A percentile compares a stretch with the other conserved stretches of the same genome.
These are phyloP conservation scores for Esox masquinongy DNA, from an alignment of 2,797 vertebrate species.

Conservation along the genomic window DNA sequence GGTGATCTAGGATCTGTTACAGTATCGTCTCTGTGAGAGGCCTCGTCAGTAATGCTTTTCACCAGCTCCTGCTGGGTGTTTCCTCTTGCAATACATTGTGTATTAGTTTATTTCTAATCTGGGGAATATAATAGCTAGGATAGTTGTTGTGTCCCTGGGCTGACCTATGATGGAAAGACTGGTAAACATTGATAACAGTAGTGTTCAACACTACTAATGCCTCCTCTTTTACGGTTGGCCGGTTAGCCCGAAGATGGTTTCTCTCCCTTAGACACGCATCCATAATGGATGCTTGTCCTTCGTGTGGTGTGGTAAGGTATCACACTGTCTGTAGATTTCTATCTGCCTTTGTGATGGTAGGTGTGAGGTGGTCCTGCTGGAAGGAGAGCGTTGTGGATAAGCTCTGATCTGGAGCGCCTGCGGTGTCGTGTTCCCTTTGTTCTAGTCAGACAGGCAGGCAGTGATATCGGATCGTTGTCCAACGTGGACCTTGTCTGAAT, in stretches of 20 bases:
- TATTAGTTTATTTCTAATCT: neutral
- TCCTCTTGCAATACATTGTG: neutral
- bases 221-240: slow-evolving; percentile 41
- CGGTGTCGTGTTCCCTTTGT: neutral
- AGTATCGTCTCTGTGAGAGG: neutral
- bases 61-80: neutral
- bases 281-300: slow-evolving; percentile 33
- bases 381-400: neutral
- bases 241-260: slow-evolving; percentile 33
- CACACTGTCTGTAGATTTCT: slow-evolving; percentile 11
- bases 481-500: neutral
- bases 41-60: neutral
- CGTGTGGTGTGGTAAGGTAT: slow-evolving; percentile 29
- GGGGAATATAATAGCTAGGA: neutral
- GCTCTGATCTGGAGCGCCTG: neutral
- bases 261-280: slow-evolving; percentile 22
- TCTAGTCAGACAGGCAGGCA: neutral
- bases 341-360: neutral
- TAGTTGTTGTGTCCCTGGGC: neutral
- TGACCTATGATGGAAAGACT: slow-evolving; percentile 31
- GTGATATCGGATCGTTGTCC: neutral
- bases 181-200: slow-evolving; percentile 46
- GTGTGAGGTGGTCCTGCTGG: neutral
- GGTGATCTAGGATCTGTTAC: neutral
- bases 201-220: slow-evolving; percentile 47